These are phyloP conservation scores for Ceyx melanurus DNA, from an alignment of 2,113 vertebrate genomes.

Conservation along the genomic window DNA sequence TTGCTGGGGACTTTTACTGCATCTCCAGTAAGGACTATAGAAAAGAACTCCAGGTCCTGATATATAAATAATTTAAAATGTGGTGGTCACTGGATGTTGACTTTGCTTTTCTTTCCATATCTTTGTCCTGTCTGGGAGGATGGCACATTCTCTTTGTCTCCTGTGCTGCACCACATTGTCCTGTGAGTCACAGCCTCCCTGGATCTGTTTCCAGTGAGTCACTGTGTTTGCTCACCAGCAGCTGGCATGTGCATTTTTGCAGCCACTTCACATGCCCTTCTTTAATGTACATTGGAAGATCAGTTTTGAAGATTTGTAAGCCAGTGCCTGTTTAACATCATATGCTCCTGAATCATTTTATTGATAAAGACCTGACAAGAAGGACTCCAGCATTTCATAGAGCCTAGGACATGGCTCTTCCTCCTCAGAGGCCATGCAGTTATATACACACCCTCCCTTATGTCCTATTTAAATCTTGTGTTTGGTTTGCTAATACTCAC, in stretches of 20 bases:
- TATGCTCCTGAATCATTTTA: accelerated
- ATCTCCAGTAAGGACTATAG: not conserved
- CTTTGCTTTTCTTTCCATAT: not conserved
- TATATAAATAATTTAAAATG: not conserved
- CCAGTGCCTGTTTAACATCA: not conserved
- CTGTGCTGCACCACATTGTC: not conserved
- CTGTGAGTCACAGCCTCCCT: not conserved
- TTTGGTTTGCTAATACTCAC: not conserved
- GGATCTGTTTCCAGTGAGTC: not conserved
- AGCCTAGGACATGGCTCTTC: not conserved
- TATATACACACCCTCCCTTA: not conserved
- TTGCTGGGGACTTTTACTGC: not conserved
- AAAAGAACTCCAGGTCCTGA: not conserved
- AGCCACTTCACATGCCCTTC: not conserved
- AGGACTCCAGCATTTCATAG: not conserved
- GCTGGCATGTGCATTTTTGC: not conserved
- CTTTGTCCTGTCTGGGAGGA: not conserved
- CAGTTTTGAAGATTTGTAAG: not conserved
- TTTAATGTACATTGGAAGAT: not conserved
- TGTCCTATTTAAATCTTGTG: not conserved
- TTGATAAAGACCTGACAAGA: not conserved
- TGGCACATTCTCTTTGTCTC: accelerated
- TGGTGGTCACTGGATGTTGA: not conserved
- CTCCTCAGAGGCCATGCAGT: not conserved
- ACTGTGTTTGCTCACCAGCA: not conserved